These are phyloP conservation scores for Daubentonia madagascariensis DNA, from an alignment of 2,113 vertebrate species.

Conservation along the genomic window DNA sequence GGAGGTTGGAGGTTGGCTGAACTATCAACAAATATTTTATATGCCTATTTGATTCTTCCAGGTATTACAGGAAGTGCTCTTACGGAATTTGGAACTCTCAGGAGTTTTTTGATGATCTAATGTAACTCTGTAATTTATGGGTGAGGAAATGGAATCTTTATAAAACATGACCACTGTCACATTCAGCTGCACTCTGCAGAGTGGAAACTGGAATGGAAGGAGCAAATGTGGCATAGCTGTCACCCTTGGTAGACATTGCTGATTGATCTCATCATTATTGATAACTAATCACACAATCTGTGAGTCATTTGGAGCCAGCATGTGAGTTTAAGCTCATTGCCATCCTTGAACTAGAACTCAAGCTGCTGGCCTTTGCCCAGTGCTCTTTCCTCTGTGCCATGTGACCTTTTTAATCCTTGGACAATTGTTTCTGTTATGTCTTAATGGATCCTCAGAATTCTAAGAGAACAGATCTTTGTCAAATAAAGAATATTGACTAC, in stretches of 20 bases:
- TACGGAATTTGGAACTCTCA: background rate
- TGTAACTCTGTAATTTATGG: background rate
- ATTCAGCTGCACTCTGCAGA: background rate
- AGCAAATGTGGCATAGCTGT: background rate
- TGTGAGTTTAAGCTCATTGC: background rate
- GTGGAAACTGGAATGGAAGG: background rate
- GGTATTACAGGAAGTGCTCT: background rate
- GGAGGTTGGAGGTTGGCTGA: background rate
- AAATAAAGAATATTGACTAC: background rate
- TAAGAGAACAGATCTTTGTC: background rate
- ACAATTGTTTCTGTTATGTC: background rate
- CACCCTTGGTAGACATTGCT: background rate
- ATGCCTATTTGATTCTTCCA: background rate
- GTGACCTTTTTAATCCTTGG: background rate
- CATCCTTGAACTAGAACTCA: background rate
- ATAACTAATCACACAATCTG: background rate
- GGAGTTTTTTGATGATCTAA: background rate
- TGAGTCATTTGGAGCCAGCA: background rate
- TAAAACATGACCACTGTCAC: background rate
- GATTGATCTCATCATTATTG: background rate
- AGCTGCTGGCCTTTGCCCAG: background rate
- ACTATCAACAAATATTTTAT: background rate
- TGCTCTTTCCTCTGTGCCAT: background rate
- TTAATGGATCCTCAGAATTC: background rate
- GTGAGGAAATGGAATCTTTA: background rate